Conservation (phyloP, 2,797 vertebrate genomes). For the Danio kyathit region DNA sequence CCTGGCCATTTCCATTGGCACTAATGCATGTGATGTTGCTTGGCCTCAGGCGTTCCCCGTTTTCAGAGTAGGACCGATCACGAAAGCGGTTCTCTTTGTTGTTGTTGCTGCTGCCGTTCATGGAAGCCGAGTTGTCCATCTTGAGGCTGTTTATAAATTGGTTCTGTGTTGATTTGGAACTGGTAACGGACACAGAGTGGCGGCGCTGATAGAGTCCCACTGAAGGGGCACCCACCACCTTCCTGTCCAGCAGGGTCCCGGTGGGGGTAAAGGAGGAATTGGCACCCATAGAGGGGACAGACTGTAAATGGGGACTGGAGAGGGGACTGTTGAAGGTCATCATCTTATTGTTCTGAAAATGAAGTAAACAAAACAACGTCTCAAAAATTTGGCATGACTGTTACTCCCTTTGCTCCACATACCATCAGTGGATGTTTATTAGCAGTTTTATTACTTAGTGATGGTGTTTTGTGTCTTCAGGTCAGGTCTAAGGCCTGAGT, state of each 20-base stretch:
- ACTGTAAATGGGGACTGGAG: slow-evolving; percentile 66
- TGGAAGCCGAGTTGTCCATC: slow-evolving; percentile 69
- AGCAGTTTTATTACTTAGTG: neutral
- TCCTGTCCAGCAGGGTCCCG: slow-evolving; percentile 87
- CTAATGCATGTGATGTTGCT: slow-evolving; percentile 70
- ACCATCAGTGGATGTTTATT: neutral
- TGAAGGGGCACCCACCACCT: slow-evolving; percentile 84
- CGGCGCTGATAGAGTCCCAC: slow-evolving; percentile 80
- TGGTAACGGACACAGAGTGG: slow-evolving; percentile 83
- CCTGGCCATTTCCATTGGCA: slow-evolving; percentile 72
- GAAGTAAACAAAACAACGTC: slow-evolving; percentile 52
- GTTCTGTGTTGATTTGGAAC: slow-evolving; percentile 84
- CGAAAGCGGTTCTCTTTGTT: slow-evolving; percentile 86
- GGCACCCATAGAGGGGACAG: slow-evolving; percentile 58
- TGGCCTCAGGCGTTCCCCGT: slow-evolving; percentile 75
- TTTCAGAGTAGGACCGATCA: slow-evolving; percentile 86
- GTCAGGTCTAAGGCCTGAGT: neutral
- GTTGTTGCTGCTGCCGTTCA: slow-evolving; percentile 73
- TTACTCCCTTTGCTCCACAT: slow-evolving; percentile 7
- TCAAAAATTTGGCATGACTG: neutral
- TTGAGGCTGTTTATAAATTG: slow-evolving; percentile 83
- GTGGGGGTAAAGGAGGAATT: slow-evolving; percentile 68
- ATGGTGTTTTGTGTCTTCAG: neutral
- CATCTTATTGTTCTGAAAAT: slow-evolving; percentile 83
- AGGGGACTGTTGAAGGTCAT: slow-evolving; percentile 77